A percentile compares a stretch with the other conserved stretches of the same genome.
phyloP scores from a whole-genome alignment of 2,888 invertebrate species.

The Hofmannophila pseudospretella region DNA sequence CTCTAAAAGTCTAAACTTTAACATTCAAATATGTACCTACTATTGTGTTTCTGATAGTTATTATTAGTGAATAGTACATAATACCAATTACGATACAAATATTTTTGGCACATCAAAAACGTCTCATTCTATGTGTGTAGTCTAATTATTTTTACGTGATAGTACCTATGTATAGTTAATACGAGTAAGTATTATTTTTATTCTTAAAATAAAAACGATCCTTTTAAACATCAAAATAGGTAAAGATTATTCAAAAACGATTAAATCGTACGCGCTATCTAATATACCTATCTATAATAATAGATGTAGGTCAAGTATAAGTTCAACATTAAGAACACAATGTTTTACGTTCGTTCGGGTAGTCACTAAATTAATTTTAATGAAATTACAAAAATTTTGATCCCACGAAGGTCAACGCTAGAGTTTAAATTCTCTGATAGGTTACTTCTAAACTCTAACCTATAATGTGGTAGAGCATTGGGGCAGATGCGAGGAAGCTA shows the following conservation, averaged over 20 bases:
- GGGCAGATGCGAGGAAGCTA: neutral
- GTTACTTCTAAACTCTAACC: neutral
- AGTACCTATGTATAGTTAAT: no score
- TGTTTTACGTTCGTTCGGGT: neutral
- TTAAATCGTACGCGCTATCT: slow-evolving; percentile 1
- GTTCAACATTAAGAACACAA: slow-evolving; percentile 6
- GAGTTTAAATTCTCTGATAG: neutral
- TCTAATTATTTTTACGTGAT: no score
- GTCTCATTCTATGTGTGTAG: no score
- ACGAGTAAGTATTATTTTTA: no score
- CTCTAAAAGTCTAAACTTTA: no score
- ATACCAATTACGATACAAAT: no score
- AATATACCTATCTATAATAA: slow-evolving; percentile 3
- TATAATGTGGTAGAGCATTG: neutral
- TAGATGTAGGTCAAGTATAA: slow-evolving; percentile 4
- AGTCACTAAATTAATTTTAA: neutral
- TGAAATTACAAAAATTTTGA: slow-evolving; percentile 5
- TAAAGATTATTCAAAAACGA: slow-evolving; percentile 7
- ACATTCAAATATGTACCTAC: no score
- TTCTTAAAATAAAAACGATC: no score
- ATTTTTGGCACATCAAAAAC: no score
- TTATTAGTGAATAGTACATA: no score
- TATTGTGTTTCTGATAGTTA: no score
- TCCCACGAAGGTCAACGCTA: slow-evolving; percentile 7
- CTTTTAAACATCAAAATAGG: neutral